Conservation (phyloP, 2,113 vertebrate genomes). For the Theristicus caerulescens region DNA sequence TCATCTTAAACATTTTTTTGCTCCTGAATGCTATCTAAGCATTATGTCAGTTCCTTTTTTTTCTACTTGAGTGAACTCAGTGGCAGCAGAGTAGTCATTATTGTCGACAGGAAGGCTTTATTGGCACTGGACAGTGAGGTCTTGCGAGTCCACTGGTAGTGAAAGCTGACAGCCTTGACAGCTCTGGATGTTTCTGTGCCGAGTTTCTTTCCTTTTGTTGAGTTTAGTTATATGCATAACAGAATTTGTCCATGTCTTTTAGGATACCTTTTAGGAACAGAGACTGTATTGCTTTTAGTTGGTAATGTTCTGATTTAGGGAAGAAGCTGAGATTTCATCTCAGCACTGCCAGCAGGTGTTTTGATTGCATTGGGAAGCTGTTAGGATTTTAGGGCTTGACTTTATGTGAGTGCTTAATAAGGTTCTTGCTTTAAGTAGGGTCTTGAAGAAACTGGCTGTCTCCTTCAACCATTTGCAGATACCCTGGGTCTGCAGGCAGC, state of each 20-base stretch:
- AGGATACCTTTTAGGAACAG: not conserved
- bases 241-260: not conserved
- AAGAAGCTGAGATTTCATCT: not conserved
- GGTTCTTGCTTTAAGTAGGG: not conserved
- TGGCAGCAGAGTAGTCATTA: slow-evolving; percentile 10
- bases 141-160: not conserved
- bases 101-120: slow-evolving; percentile 7
- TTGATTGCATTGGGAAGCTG: not conserved
- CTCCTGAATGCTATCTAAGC: slow-evolving; percentile 1
- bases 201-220: not conserved
- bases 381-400: not conserved
- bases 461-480: not conserved
- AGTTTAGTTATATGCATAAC: not conserved
- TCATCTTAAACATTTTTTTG: slow-evolving; percentile 4
- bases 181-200: not conserved
- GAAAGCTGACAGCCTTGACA: not conserved
- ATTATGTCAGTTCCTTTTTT: slow-evolving; percentile 25
- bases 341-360: not conserved
- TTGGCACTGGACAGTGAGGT: not conserved
- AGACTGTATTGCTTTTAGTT: not conserved
- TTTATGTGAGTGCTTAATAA: not conserved
- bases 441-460: not conserved
- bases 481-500: not conserved
- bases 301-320: not conserved
- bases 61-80: not conserved